Evolutionary conservation across 2,888 invertebrate species (phyloP), one percentile per base, ranked within the genome.

Genomic region (Candidula unifasciata): DNA sequence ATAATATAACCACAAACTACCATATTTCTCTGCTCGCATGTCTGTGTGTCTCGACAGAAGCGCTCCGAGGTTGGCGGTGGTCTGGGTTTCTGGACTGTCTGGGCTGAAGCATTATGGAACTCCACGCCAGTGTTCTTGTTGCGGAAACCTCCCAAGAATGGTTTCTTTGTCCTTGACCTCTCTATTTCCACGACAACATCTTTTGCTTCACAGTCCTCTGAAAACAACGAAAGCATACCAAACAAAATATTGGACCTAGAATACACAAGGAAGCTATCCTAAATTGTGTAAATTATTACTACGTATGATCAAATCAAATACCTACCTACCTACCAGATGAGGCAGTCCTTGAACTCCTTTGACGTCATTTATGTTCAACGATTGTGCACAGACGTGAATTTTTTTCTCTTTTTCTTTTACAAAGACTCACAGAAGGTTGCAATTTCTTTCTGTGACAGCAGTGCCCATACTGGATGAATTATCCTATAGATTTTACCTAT

Each of bases 41-140:
- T 94, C 87, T 94, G 94, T 21, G 94, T 94, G 86, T 94, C 93
- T 16, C 94, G 90, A 85, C 93, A 93, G 88, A 90, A 91, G 68
- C 89, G 88, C 73, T 91, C 90, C 0, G 90, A 87, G n/a, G 86
- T 88, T 54, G 92, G 88, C 6, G 90, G 89, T 1, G 91, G 89
- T 68, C 91, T 89, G 24, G 88, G 90, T 81, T 92, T 92, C 80
- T 91, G 92, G 83, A 95, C 86, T 94, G 97, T 97, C 94, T 98
- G 97, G 0, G 96, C 96, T 87, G 95, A 96, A 3, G 97, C 97
- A 94, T 98, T 96, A 89, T 97, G 96, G 92, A 96, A 98, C 90
- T 96, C 95, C 16, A 95, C 93, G 35, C 96, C 96, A 83, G 96
- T 96, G 80, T 95, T 92, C 88, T 95, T 95, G 93, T 98, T 95